Evolutionary conservation across 2,888 invertebrate genomes (phyloP).

Genomic region (Drosophila prostipennis): DNA sequence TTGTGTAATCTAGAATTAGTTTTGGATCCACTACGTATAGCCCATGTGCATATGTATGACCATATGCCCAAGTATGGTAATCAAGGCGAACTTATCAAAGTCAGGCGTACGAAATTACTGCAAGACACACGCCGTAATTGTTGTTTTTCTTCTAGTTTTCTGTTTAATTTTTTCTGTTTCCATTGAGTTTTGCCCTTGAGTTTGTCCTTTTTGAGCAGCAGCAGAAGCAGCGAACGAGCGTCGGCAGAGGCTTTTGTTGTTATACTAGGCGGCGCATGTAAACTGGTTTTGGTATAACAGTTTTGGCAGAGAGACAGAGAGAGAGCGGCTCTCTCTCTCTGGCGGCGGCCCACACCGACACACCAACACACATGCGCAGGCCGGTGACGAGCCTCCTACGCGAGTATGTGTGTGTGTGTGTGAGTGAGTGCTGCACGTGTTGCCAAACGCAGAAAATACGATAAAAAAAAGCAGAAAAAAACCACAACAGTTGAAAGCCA

Average conservation of each 20-base stretch:
- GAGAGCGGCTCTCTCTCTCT: constrained; percentile 4
- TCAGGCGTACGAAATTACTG: constrained; percentile 28
- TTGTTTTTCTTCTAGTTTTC: constrained; percentile 40
- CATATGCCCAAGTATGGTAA: constrained; percentile 30
- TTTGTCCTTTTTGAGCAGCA: constrained; percentile 74
- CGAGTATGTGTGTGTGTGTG: constrained; percentile 18
- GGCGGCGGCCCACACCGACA: constrained; percentile 5
- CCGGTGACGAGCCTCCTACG: constrained; percentile 69
- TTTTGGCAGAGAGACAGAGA: constrained; percentile 4
- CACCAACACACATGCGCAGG: constrained; percentile 26
- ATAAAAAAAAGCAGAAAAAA: neutral
- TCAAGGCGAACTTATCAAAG: constrained; percentile 42
- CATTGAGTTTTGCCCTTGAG: constrained; percentile 68
- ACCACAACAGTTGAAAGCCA: neutral
- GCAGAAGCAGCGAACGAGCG: constrained; percentile 47
- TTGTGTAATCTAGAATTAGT: constrained; percentile 39
- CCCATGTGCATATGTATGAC: neutral
- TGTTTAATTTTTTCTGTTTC: constrained; percentile 25
- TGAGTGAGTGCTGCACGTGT: constrained; percentile 33
- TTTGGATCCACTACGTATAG: constrained; percentile 3
- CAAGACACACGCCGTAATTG: constrained; percentile 26
- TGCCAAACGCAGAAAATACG: constrained; percentile 17
- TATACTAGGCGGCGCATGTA: constrained; percentile 55
- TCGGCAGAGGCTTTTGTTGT: constrained; percentile 57
- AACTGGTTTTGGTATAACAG: constrained; percentile 70